Evolutionary conservation across 2,113 vertebrate genomes (phyloP).

Genomic region (Petrocephalus zakoni): DNA sequence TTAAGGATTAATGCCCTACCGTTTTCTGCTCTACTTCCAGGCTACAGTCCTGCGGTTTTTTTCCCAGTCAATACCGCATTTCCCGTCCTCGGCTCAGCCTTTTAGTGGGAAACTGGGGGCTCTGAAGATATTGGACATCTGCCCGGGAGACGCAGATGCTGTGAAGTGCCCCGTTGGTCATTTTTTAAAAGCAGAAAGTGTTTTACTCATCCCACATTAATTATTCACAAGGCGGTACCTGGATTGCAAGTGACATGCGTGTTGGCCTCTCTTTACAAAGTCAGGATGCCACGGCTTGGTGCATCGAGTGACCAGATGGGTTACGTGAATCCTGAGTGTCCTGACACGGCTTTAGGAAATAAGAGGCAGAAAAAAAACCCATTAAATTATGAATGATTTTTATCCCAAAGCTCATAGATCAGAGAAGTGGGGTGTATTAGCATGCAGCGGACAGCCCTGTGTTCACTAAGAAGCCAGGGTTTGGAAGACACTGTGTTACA

Average conservation of each 20-base stretch:
- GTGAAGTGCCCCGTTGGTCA: neutral
- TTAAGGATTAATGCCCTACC: neutral
- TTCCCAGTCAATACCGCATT: constrained; percentile 15
- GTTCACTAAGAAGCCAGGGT: neutral
- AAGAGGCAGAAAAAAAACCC: constrained; percentile 23
- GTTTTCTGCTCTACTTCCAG: constrained; percentile 10
- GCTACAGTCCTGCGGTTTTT: constrained; percentile 10
- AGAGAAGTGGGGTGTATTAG: constrained; percentile 29
- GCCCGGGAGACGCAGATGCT: neutral
- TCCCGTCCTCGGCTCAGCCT: constrained; percentile 11
- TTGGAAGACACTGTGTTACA: neutral
- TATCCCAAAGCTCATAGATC: constrained; percentile 36
- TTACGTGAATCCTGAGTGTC: constrained; percentile 10
- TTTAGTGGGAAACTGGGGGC: constrained; percentile 20
- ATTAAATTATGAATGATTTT: constrained; percentile 46
- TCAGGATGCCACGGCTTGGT: constrained; percentile 17
- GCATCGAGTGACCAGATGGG: neutral
- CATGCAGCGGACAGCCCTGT: constrained; percentile 20
- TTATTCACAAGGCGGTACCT: constrained; percentile 34
- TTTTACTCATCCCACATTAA: constrained; percentile 31
- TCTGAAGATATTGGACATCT: neutral
- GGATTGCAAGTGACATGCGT: constrained; percentile 27
- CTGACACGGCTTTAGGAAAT: constrained; percentile 27
- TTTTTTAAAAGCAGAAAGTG: constrained; percentile 11
- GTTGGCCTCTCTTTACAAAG: neutral